Percentiles rank a stretch among this genome's conserved stretches.
These are phyloP conservation scores for Epinephelus coioides DNA, from an alignment of 2,797 vertebrate genomes.

Conservation along the genomic window DNA sequence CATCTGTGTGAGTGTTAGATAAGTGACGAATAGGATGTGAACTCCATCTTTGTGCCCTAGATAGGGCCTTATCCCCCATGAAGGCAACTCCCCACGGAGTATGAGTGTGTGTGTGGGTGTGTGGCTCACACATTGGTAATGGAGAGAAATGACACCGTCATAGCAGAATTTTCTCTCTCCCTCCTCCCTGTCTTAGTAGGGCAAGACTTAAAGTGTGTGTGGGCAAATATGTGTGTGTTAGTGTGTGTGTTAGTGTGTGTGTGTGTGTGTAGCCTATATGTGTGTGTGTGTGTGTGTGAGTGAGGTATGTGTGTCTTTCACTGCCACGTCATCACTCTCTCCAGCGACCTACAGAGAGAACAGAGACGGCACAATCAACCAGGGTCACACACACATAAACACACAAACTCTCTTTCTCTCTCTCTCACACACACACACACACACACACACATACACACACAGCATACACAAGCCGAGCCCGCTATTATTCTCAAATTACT, in stretches of 20 bases:
- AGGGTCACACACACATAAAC: slow-evolving; percentile 68
- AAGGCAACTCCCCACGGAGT: slow-evolving; percentile 77
- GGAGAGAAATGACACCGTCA: slow-evolving; percentile 81
- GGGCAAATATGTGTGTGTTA: slow-evolving; percentile 60
- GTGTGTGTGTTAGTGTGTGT: slow-evolving; percentile 30
- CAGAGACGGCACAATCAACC: slow-evolving; percentile 84
- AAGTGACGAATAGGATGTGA: slow-evolving; percentile 65
- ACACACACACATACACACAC: slow-evolving; percentile 5
- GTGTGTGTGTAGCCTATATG: background rate
- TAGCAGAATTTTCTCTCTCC: slow-evolving; percentile 74
- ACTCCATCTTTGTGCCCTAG: slow-evolving; percentile 83
- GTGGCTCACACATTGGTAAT: slow-evolving; percentile 78
- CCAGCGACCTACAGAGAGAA: slow-evolving; percentile 84
- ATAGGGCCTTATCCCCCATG: slow-evolving; percentile 81
- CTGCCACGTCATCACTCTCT: slow-evolving; percentile 83
- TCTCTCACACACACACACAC: slow-evolving; percentile 32
- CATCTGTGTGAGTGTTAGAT: slow-evolving; percentile 68
- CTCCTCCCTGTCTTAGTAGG: slow-evolving; percentile 73
- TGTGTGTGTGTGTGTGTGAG: slow-evolving; percentile 20
- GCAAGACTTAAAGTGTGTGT: slow-evolving; percentile 76
- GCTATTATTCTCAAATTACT: slow-evolving; percentile 69
- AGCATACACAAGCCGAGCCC: slow-evolving; percentile 20
- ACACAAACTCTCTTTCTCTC: slow-evolving; percentile 23
- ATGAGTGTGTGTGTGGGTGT: slow-evolving; percentile 59
- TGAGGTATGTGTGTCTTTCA: slow-evolving; percentile 76